A percentile compares a stretch with the other conserved stretches of the same genome.
Conservation (phyloP, 2,113 vertebrate genomes). For the Apistogramma diplotaenia region DNA sequence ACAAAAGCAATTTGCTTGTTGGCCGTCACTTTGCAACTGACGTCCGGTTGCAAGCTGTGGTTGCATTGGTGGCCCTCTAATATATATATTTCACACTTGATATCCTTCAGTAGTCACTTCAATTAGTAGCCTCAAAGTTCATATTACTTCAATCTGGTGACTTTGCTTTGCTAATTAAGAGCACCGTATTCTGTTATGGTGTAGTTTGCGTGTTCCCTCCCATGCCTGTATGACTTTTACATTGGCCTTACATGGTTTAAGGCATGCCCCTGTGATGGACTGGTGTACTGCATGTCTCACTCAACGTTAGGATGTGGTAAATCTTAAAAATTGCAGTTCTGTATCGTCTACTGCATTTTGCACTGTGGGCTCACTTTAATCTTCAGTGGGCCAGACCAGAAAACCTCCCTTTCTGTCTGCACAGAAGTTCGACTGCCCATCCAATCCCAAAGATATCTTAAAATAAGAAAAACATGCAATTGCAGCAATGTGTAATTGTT, state of each 20-base stretch:
- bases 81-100: not conserved
- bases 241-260: not conserved
- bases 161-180: not conserved
- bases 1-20: too few species aligned
- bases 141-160: not conserved
- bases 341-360: too few species aligned
- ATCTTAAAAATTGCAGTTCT: too few species aligned
- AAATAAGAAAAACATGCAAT: too few species aligned
- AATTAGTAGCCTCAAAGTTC: not conserved
- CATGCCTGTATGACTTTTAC: not conserved
- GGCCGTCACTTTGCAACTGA: not conserved
- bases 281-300: not conserved
- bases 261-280: not conserved
- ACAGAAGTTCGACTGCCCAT: too few species aligned
- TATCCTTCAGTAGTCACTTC: not conserved
- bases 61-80: not conserved
- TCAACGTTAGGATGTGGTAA: accelerated
- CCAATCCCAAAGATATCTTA: too few species aligned
- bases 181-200: not conserved
- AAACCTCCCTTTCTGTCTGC: too few species aligned
- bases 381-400: too few species aligned
- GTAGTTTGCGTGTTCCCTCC: not conserved
- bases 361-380: too few species aligned
- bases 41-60: too few species aligned
- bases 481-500: too few species aligned